Percentiles rank a stretch among this genome's conserved stretches.
Conservation (phyloP, 2,113 vertebrate species). For the Mustela lutreola region DNA sequence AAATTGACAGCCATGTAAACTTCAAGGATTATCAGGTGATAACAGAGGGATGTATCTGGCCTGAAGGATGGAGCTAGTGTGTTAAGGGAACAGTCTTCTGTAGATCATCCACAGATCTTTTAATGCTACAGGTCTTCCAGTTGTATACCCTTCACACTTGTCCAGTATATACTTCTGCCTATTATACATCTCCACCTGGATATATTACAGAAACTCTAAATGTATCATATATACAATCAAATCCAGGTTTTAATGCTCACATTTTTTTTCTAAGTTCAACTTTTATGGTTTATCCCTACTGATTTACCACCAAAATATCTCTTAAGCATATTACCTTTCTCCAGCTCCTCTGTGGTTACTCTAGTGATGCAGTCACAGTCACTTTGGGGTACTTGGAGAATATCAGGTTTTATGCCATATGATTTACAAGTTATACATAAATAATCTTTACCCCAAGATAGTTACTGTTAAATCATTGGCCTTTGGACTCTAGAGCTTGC, state of each 20-base stretch:
- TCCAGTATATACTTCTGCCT: background rate
- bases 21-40: background rate
- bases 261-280: background rate
- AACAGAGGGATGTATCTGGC: background rate
- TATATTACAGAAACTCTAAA: background rate
- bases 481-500: background rate
- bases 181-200: background rate
- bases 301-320: background rate
- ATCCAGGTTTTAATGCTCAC: background rate
- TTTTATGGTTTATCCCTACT: background rate
- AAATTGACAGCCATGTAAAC: background rate
- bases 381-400: background rate
- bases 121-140: background rate
- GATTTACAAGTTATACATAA: background rate
- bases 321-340: background rate
- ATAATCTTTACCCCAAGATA: background rate
- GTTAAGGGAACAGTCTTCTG: background rate
- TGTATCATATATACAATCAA: background rate
- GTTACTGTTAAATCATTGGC: background rate
- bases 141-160: background rate
- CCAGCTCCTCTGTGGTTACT: background rate
- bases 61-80: background rate
- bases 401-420: background rate
- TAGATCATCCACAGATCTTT: background rate
- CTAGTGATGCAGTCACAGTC: background rate